Conservation (phyloP, 2,797 vertebrate species). For the Paratrypauchen microcephalus region DNA sequence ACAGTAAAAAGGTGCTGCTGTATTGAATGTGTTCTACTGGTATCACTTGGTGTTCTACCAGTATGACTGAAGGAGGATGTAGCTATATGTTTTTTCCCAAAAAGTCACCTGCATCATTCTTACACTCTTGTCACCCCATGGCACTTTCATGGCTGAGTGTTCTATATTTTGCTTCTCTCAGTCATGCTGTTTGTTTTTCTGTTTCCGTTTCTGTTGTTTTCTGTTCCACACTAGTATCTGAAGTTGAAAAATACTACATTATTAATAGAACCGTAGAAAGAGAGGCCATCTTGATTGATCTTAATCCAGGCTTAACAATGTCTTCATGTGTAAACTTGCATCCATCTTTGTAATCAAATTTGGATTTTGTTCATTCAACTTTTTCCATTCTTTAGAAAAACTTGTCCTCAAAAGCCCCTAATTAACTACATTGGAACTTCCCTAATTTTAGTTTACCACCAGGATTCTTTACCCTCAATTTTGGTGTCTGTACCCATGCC, state of each 20-base stretch:
- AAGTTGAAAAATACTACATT: not conserved
- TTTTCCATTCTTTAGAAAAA: not conserved
- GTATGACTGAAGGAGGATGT: not conserved
- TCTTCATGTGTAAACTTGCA: not conserved
- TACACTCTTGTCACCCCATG: not conserved
- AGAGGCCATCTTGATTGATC: not conserved
- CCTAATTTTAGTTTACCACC: conserved; percentile 2
- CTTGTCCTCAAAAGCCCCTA: not conserved
- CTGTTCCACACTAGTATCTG: not conserved
- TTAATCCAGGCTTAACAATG: no score
- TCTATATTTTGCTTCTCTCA: conserved; percentile 2
- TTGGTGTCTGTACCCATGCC: not conserved
- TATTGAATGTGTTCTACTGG: not conserved
- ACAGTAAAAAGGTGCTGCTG: not conserved
- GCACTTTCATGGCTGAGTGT: not conserved
- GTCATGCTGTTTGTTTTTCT: not conserved
- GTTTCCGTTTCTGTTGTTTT: no score
- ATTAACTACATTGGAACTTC: not conserved
- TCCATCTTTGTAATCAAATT: not conserved
- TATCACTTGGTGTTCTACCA: no score
- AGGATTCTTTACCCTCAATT: not conserved
- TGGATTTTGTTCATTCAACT: not conserved
- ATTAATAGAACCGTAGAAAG: not conserved
- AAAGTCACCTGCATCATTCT: not conserved
- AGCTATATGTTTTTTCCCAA: not conserved